Conservation (phyloP, 1,140 invertebrate species). For the Macrosteles quadrilineatus region DNA sequence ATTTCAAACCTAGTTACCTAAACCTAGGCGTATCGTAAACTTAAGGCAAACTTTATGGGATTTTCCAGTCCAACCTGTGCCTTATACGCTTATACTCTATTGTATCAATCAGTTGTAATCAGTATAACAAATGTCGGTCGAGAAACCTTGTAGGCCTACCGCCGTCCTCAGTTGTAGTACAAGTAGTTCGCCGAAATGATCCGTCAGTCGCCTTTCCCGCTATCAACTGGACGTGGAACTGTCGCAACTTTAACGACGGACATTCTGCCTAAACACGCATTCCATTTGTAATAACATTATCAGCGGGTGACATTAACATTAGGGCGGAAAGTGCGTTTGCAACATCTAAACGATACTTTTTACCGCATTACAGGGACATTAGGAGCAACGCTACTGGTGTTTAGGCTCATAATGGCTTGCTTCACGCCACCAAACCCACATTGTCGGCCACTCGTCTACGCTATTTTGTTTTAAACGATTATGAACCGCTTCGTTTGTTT, state of each 20-base stretch:
- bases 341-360: conserved; percentile 16
- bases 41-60: too few species aligned
- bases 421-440: not conserved
- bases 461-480: not conserved
- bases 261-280: conserved; percentile 14
- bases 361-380: not conserved
- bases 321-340: conserved; percentile 7
- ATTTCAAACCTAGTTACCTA: too few species aligned
- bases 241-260: conserved; percentile 1
- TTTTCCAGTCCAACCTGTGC: too few species aligned
- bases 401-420: conserved; percentile 13
- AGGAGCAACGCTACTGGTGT: conserved; percentile 12
- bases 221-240: not conserved
- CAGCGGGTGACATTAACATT: conserved; percentile 21
- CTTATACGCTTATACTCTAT: too few species aligned
- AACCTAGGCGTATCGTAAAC: too few species aligned
- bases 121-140: too few species aligned
- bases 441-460: conserved; percentile 3
- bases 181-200: too few species aligned
- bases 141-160: too few species aligned
- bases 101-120: too few species aligned
- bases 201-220: too few species aligned
- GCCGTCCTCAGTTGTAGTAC: too few species aligned
- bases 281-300: conserved; percentile 27
- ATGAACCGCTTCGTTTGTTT: not conserved